Evolutionary conservation across 2,797 vertebrate species (phyloP).

Genomic region (Lindbergichthys nudifrons): DNA sequence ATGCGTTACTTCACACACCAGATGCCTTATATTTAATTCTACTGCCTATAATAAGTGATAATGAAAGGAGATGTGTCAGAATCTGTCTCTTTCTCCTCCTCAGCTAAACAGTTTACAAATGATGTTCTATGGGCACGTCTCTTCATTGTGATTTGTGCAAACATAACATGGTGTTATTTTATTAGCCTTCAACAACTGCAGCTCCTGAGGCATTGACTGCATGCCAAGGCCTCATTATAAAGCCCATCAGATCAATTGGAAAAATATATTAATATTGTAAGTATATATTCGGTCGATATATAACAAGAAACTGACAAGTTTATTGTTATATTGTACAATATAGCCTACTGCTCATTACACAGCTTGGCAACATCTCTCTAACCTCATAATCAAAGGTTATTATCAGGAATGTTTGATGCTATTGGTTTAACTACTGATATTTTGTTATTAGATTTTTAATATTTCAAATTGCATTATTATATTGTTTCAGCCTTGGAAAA

Average conservation of each 20-base stretch:
- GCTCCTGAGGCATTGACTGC: no score
- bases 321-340: background rate
- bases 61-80: background rate
- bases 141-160: background rate
- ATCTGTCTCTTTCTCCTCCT: background rate
- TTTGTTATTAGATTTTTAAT: background rate
- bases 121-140: no score
- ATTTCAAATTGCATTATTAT: background rate
- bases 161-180: background rate
- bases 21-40: background rate
- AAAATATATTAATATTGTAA: background rate
- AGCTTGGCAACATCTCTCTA: background rate
- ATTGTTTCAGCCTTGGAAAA: background rate
- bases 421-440: background rate
- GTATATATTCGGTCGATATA: background rate
- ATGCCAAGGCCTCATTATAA: background rate
- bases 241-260: background rate
- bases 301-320: background rate
- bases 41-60: background rate
- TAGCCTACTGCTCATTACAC: background rate
- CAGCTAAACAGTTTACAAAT: background rate
- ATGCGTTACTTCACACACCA: background rate
- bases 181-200: background rate
- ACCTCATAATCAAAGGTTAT: background rate
- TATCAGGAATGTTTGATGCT: background rate